Base-by-base conservation (phyloP, 2,888 invertebrate species). In the Neria commutata region DNA sequence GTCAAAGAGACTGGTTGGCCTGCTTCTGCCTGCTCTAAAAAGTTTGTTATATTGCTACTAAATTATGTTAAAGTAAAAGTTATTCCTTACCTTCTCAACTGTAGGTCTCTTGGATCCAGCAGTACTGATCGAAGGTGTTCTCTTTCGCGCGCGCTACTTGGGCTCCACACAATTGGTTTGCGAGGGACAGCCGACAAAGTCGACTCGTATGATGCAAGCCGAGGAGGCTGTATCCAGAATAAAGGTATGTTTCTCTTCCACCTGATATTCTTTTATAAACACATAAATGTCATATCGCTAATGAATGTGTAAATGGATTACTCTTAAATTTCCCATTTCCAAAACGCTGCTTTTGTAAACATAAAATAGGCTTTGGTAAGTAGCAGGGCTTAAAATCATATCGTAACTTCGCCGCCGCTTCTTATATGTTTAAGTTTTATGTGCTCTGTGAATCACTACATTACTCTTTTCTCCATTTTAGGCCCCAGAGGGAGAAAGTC, bases 161-260 rank as follows among this genome's bases (percentile, higher is more conserved):
- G 99, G 99, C 58, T 98, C 98, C 25, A 99, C 99, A 4, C 99
- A 99, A 81, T 87, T 99, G 61, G 95, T 97, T 10, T 98, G 98
- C 78, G 98, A 99, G 80, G 98, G 98, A 0, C 96, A 98, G 76
- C 98, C 98, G 1, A 98, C 98, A 0, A 99, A 99, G 83, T 95
- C 97, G 2, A 97, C 98, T 19, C 86, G 99, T 67, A 99, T 99
- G 99, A 93, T 98, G 86, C 99, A 99, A 81, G 99, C 99, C 1
- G 99, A 99, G 83, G 99, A 99, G 83, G 99, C 99, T 0, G 99
- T 99, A 1, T 97, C 98, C 29, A 89, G 98, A 80, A 99, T 99
- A 76, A 99, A 99, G 95, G 98, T 98, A n/a, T n/a, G n/a, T n/a
- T n/a, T n/a, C n/a, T n/a, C n/a, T n/a, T n/a, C n/a, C n/a, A n/a